A percentile compares a stretch with the other conserved stretches of the same genome.
These are phyloP conservation scores for Aleiodes testaceus DNA, from an alignment of 2,888 invertebrate species.

Conservation along the genomic window DNA sequence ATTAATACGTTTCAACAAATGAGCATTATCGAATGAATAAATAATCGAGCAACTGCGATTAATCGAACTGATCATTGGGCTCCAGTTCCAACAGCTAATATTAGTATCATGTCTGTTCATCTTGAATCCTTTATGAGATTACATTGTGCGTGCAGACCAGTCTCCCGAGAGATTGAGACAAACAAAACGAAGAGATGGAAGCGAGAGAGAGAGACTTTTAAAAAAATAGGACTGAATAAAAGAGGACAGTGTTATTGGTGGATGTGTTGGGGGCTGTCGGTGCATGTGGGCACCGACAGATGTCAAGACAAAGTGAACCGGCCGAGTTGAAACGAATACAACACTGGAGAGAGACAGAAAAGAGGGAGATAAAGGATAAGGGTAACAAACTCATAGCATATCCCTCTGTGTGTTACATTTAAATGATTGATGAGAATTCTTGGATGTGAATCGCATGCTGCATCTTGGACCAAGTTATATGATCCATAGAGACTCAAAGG, in stretches of 20 bases:
- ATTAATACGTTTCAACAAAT: background rate
- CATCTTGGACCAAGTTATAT: slow-evolving; percentile 45
- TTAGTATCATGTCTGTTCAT: slow-evolving; percentile 14
- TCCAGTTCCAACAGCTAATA: slow-evolving; percentile 30
- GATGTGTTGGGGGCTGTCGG: slow-evolving; percentile 16
- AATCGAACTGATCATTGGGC: slow-evolving; percentile 18
- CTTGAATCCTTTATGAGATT: slow-evolving; percentile 32
- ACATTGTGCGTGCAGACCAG: slow-evolving; percentile 25
- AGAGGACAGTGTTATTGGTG: slow-evolving; percentile 16
- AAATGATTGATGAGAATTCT: slow-evolving; percentile 71
- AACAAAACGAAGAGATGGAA: background rate
- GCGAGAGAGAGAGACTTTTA: background rate
- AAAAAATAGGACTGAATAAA: slow-evolving; percentile 20
- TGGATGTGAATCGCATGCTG: slow-evolving; percentile 65
- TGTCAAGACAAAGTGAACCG: slow-evolving; percentile 68
- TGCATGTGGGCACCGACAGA: slow-evolving; percentile 61
- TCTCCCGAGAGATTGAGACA: slow-evolving; percentile 21
- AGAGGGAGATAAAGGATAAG: slow-evolving; percentile 17
- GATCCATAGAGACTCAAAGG: slow-evolving; percentile 6
- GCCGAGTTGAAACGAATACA: slow-evolving; percentile 45
- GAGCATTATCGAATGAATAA: slow-evolving; percentile 11
- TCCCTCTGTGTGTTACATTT: slow-evolving; percentile 63
- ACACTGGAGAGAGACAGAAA: slow-evolving; percentile 8
- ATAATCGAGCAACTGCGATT: slow-evolving; percentile 17
- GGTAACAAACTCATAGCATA: slow-evolving; percentile 47